Percentiles rank a stretch among this genome's conserved stretches.
Evolutionary conservation across 2,113 vertebrate genomes (phyloP).

Genomic region (Donacobius atricapilla): DNA sequence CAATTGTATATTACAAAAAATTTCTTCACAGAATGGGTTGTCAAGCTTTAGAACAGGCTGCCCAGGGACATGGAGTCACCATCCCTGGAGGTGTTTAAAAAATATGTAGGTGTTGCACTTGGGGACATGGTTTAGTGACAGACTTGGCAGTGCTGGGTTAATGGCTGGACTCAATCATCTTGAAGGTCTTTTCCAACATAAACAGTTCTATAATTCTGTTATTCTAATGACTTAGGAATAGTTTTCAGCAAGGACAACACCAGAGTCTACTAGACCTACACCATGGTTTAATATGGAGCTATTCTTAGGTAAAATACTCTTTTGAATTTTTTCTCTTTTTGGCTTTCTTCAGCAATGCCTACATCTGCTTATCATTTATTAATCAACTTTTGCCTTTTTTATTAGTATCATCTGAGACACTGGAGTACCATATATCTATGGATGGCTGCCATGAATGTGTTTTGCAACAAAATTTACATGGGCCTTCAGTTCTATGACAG

Average conservation of each 20-base stretch:
- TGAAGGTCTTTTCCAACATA: not conserved
- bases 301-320: not conserved
- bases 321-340: not conserved
- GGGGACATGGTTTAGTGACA: not conserved
- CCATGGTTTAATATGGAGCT: not conserved
- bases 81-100: not conserved
- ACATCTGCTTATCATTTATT: constrained; percentile 32
- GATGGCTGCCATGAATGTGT: constrained; percentile 5
- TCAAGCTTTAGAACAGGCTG: not conserved
- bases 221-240: not conserved
- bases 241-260: not conserved
- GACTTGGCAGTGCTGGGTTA: not conserved
- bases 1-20: not conserved
- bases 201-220: not conserved
- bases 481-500: not conserved
- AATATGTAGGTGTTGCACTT: not conserved
- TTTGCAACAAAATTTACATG: not conserved
- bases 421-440: not conserved
- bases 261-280: not conserved
- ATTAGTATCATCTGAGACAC: not conserved
- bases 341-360: not conserved
- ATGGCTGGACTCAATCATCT: not conserved
- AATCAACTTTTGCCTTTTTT: not conserved
- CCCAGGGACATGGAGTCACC: not conserved
- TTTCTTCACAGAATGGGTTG: not conserved